Conservation (phyloP, 1,140 invertebrate genomes). For the Theocolax elegans region DNA sequence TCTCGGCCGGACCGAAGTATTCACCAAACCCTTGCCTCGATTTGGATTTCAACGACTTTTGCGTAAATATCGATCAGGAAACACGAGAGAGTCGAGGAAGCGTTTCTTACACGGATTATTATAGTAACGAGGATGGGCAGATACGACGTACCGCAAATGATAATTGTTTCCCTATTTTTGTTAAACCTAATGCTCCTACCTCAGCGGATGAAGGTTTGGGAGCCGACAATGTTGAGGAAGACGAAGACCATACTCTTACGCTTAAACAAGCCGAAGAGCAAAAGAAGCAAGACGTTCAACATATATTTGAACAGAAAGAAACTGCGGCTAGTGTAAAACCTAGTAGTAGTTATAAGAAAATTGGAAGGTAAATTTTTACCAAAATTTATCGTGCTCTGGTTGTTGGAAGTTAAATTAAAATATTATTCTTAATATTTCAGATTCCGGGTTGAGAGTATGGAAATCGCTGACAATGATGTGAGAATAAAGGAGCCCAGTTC, state of each 20-base stretch:
- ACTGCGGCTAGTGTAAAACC: constrained; percentile 44
- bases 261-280: constrained; percentile 61
- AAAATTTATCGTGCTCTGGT: no score
- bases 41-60: constrained; percentile 70
- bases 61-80: constrained; percentile 68
- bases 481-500: constrained; percentile 57
- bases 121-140: constrained; percentile 65
- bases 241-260: constrained; percentile 64
- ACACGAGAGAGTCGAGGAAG: constrained; percentile 61
- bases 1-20: constrained; percentile 67
- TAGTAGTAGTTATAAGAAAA: constrained; percentile 59
- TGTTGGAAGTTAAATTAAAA: constrained; percentile 12
- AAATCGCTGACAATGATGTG: constrained; percentile 61
- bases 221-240: constrained; percentile 58
- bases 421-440: constrained; percentile 45
- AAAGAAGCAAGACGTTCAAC: constrained; percentile 62
- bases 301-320: constrained; percentile 61
- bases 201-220: constrained; percentile 46
- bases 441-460: constrained; percentile 64
- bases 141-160: constrained; percentile 54
- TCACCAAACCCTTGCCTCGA: constrained; percentile 68
- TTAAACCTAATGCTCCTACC: constrained; percentile 42
- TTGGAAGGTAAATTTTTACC: constrained; percentile 59
- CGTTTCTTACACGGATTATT: constrained; percentile 67
- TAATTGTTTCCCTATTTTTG: constrained; percentile 34